Evolutionary conservation across 2,113 vertebrate species (phyloP).

Genomic region (Vanacampus margaritifer): DNA sequence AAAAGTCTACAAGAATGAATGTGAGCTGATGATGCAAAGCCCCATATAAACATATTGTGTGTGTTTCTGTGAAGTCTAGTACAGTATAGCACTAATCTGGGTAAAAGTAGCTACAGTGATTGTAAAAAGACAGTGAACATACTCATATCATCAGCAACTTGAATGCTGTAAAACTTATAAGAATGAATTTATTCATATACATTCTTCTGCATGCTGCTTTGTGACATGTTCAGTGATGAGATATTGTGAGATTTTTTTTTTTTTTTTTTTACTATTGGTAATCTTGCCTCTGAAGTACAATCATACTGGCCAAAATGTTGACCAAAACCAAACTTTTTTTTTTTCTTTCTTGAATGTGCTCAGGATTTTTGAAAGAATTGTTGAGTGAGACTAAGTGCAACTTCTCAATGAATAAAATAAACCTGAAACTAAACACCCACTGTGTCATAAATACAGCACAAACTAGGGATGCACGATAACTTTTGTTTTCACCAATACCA

Average conservation of each 20-base stretch:
- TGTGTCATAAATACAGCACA: constrained; percentile 13
- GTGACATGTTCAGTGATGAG: constrained; percentile 64
- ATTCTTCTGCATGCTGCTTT: constrained; percentile 70
- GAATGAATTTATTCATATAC: constrained; percentile 49
- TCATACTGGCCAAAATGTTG: constrained; percentile 64
- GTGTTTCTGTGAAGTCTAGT: not conserved
- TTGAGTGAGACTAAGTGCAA: constrained; percentile 48
- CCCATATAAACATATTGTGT: not conserved
- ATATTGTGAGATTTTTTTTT: constrained; percentile 61
- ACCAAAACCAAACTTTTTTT: constrained; percentile 72
- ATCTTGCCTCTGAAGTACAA: constrained; percentile 64
- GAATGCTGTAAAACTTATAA: constrained; percentile 28
- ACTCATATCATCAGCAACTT: constrained; percentile 18
- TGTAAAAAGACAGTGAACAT: constrained; percentile 15
- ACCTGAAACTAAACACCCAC: constrained; percentile 13
- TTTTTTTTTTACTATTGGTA: constrained; percentile 57
- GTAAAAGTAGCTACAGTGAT: constrained; percentile 1
- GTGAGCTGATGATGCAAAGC: constrained; percentile 1
- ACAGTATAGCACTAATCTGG: not conserved
- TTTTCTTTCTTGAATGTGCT: constrained; percentile 72
- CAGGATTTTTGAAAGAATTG: constrained; percentile 71
- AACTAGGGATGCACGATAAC: no score
- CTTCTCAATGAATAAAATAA: constrained; percentile 62
- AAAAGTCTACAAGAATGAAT: not conserved
- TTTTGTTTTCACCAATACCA: no score